Conservation (phyloP, 2,797 vertebrate species). For the Pipistrellus pipistrellus region DNA sequence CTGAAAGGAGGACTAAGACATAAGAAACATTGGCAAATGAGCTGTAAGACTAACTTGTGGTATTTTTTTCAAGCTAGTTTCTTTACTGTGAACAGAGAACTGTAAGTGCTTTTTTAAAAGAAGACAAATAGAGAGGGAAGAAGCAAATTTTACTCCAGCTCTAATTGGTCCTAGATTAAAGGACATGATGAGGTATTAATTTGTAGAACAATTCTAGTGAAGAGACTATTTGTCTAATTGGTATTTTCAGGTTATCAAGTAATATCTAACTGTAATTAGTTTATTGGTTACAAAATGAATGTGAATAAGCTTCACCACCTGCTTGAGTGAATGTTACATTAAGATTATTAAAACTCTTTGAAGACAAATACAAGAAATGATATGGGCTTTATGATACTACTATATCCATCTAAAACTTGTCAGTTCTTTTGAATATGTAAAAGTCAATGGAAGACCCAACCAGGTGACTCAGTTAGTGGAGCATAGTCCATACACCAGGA, state of each 20-base stretch:
- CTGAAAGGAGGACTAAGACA: not conserved
- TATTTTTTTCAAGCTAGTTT: not conserved
- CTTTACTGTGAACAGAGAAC: not conserved
- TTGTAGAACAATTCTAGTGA: not conserved
- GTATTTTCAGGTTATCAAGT: constrained; percentile 23
- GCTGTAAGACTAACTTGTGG: not conserved
- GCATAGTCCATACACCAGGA: not conserved
- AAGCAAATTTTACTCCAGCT: not conserved
- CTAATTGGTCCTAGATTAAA: not conserved
- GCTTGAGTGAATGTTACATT: not conserved
- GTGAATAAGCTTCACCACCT: not conserved
- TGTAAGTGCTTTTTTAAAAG: not conserved
- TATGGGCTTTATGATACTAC: constrained; percentile 9
- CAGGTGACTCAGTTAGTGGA: not conserved
- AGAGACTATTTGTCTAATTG: not conserved
- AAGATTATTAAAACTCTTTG: constrained; percentile 30
- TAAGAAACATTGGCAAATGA: constrained; percentile 35
- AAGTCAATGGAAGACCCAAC: not conserved
- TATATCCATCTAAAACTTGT: not conserved
- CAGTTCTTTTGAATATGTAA: not conserved
- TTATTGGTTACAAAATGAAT: constrained; percentile 40
- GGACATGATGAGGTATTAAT: not conserved
- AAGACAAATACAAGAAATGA: constrained; percentile 25
- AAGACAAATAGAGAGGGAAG: not conserved
- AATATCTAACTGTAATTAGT: not conserved